phyloP scores from a whole-genome alignment of 2,797 vertebrate genomes.

The Galagoides demidoff region DNA sequence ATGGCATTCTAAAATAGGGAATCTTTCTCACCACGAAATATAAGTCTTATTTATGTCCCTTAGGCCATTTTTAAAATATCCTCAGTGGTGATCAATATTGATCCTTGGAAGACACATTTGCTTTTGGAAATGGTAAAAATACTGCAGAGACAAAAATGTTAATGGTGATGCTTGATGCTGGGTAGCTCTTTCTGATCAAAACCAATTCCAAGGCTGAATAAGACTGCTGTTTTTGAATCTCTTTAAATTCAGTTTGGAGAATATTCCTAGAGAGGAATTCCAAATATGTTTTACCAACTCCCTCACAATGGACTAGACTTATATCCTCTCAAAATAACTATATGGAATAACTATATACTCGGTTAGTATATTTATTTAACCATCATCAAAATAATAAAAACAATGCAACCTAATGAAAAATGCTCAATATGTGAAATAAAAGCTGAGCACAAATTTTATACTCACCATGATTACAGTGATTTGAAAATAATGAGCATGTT shows the following conservation, averaged over 20 bases:
- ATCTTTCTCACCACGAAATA: neutral
- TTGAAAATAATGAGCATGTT: conserved; percentile 31
- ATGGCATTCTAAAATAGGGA: neutral
- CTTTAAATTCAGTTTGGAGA: neutral
- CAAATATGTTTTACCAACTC: neutral
- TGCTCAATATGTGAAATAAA: neutral
- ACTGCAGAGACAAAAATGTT: neutral
- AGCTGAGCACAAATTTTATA: neutral
- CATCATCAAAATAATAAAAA: conserved; percentile 1
- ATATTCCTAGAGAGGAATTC: neutral
- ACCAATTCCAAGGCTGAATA: neutral
- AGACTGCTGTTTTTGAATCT: neutral
- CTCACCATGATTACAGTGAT: neutral
- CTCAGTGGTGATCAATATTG: neutral
- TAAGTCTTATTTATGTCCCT: neutral
- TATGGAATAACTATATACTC: neutral
- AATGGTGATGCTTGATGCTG: neutral
- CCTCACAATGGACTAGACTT: neutral
- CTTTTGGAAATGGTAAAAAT: neutral
- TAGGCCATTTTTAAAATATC: neutral
- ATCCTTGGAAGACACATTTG: neutral
- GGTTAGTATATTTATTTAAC: neutral
- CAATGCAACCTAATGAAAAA: neutral
- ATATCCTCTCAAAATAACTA: neutral
- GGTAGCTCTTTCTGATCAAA: neutral